Evolutionary conservation across 2,888 invertebrate species (phyloP), one percentile per base, ranked within the genome.

Genomic region (Gymnosoma rotundatum): DNA sequence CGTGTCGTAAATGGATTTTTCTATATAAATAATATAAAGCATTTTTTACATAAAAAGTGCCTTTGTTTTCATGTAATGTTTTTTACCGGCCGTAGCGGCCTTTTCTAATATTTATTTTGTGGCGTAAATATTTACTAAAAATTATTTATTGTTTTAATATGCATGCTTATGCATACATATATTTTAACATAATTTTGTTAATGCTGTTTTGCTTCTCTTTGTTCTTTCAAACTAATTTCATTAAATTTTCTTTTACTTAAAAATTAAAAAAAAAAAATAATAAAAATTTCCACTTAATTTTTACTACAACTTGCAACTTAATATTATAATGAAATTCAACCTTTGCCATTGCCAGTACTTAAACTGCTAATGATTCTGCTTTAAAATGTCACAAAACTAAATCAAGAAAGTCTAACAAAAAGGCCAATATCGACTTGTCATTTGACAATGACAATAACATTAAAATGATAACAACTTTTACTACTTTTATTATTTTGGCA

Each of bases 391-490:
- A 72, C 56, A 78, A 54, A 32, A 61, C 2, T 58, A 67, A 66
- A 38, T 16, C 16, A 60, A n/a, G 32, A 72, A 73, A 79, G 36
- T 48, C 32, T 21, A 12, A 48, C 14, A 56, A 67, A 70, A 78
- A 64, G 56, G 32, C 45, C 67, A 80, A 63, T 83, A 80, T 80
- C 69, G 79, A 76, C 58, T 78, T 83, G 83, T 80, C 80, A 76
- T 76, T 80, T 61, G 78, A 66, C 75, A 83, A 79, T 83, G 83
- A 67, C 67, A 83, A 83, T 83, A 83, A 83, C 76, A 83, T 83
- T 83, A 80, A 83, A 83, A 83, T 80, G 83, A 83, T 83, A 83
- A 83, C 83, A 83, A 83, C 83, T 83, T 80, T 83, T 80, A 83
- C 83, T 83, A 80, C 83, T 83, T 83, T 76, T 83, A 83, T 83